Conservation (phyloP, 1,140 invertebrate genomes). For the Pectinophora gossypiella region DNA sequence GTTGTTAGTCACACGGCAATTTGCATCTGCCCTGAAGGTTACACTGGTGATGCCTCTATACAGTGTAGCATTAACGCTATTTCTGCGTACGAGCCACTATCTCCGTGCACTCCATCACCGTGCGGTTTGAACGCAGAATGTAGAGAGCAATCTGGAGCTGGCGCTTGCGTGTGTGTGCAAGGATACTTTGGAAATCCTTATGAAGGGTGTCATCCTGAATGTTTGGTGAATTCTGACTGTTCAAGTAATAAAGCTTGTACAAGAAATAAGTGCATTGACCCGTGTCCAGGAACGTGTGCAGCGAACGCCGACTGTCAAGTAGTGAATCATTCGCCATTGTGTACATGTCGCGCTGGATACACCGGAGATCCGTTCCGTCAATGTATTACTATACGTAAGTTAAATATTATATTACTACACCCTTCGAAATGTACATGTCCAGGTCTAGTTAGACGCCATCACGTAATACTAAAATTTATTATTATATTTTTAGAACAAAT, state of each 20-base stretch:
- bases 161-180: constrained; percentile 80
- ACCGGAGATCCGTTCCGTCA: constrained; percentile 84
- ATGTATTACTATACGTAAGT: too few species aligned
- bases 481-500: too few species aligned
- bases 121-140: constrained; percentile 84
- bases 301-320: constrained; percentile 81
- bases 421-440: too few species aligned
- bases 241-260: constrained; percentile 77
- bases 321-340: constrained; percentile 79
- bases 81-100: constrained; percentile 44
- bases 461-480: too few species aligned
- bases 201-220: constrained; percentile 83
- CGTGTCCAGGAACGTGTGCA: constrained; percentile 79
- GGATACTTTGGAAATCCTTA: constrained; percentile 85
- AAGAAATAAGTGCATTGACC: constrained; percentile 78
- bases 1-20: constrained; percentile 87
- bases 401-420: too few species aligned
- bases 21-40: constrained; percentile 80
- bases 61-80: constrained; percentile 69
- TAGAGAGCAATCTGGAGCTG: constrained; percentile 79
- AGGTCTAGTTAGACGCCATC: too few species aligned
- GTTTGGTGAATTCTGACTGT: constrained; percentile 82
- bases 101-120: constrained; percentile 81
- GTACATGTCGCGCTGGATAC: constrained; percentile 81
- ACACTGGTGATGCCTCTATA: constrained; percentile 81